phyloP scores from a whole-genome alignment of 2,888 invertebrate species.

The Amphipyra tragopoginis region DNA sequence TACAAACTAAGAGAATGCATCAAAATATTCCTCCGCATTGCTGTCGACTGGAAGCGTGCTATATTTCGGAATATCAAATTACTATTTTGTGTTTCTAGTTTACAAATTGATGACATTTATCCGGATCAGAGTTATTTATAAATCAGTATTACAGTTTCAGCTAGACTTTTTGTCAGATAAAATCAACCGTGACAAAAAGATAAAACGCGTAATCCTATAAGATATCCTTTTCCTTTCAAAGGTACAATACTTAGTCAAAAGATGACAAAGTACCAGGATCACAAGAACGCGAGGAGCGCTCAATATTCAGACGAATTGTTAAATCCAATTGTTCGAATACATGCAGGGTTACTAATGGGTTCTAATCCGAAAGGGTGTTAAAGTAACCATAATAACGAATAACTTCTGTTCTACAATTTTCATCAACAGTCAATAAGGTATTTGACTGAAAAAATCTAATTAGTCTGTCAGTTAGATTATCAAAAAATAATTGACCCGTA shows the following conservation, averaged over 20 bases:
- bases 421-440: too few relatives aligned
- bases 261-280: constrained; percentile 25
- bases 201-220: constrained; percentile 15
- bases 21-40: too few relatives aligned
- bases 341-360: too few relatives aligned
- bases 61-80: too few relatives aligned
- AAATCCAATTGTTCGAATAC: constrained; percentile 12
- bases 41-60: too few relatives aligned
- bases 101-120: neutral
- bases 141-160: neutral
- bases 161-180: constrained; percentile 7
- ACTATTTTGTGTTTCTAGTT: neutral
- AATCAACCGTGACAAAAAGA: constrained; percentile 7
- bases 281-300: constrained; percentile 15
- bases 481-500: too few relatives aligned
- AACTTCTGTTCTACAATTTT: too few relatives aligned
- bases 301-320: constrained; percentile 7
- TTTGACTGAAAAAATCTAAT: too few relatives aligned
- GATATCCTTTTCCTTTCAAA: constrained; percentile 11
- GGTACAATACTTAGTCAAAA: constrained; percentile 4
- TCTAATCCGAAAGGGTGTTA: too few relatives aligned
- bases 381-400: too few relatives aligned
- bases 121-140: neutral
- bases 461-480: too few relatives aligned
- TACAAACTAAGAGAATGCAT: too few relatives aligned